phyloP scores from a whole-genome alignment of 35 echinoderm and acorn worm species.

The Strongylocentrotus purpuratus region DNA sequence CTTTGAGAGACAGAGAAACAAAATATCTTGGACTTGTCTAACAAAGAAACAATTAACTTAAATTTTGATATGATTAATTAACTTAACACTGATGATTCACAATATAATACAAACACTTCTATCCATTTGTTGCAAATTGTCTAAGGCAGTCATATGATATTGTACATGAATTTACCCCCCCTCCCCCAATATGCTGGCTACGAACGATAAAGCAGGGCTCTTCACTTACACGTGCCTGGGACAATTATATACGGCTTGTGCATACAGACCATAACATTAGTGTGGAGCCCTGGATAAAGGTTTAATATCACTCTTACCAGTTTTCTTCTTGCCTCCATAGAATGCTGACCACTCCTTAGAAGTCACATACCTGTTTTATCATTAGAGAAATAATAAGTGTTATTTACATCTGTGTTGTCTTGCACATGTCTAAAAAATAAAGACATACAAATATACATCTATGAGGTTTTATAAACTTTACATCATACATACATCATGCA shows the following conservation, averaged over 20 bases:
- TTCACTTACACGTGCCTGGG: not conserved
- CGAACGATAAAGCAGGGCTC: not conserved
- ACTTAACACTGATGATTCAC: too few relatives aligned
- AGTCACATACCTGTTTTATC: slow-evolving; percentile 83
- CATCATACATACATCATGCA: not conserved
- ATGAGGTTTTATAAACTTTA: not conserved
- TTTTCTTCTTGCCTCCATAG: slow-evolving; percentile 96
- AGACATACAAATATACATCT: not conserved
- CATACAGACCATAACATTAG: not conserved
- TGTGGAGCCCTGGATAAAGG: not conserved
- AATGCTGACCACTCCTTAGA: slow-evolving; percentile 89
- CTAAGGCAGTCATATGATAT: not conserved
- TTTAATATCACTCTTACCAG: slow-evolving; percentile 60
- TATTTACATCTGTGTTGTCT: not conserved
- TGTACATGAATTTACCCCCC: not conserved
- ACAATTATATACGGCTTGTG: not conserved
- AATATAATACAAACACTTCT: too few relatives aligned
- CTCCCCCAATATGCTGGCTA: not conserved
- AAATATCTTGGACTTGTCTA: too few relatives aligned
- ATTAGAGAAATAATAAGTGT: not conserved
- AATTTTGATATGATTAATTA: too few relatives aligned
- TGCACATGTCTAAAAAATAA: not conserved
- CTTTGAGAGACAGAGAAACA: too few relatives aligned
- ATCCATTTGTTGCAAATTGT: too few relatives aligned
- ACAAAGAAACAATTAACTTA: too few relatives aligned